Base-by-base conservation (phyloP, 2,797 vertebrate species). In the Morus bassanus region DNA sequence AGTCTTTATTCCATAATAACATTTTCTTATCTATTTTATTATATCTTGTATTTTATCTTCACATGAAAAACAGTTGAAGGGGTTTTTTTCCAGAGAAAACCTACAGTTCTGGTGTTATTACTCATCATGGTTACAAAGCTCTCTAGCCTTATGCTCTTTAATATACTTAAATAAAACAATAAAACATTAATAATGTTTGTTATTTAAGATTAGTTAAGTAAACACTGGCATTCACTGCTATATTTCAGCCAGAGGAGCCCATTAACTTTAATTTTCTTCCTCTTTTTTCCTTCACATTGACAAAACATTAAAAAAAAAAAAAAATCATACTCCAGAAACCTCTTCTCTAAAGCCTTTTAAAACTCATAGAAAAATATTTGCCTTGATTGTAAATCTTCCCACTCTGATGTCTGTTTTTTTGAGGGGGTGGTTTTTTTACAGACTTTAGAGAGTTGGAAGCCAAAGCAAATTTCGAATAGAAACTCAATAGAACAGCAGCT, bases 371-470 rank as follows among this genome's bases (percentile, higher is more conserved):
- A 81, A 92, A 92, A 46, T 46, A 28, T 7, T 19, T 25, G 3
- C 11, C 16, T 39, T 67, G 48, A 35, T 18, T 79, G 31, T 33
- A 83, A 80, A 78, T 82, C 14, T 2, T 85, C 5, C 18, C 12
- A 60, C 23, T 31, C 7, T 23, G 24, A 45, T 37, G 23, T 12
- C 11, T 7, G 5, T 1, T 50, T 59, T 83, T 86, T 48, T 18
- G 8, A n/a, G 18, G 3, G 7, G 1, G 0, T 2, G 2, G 1
- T 5, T 14, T 37, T 73, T 85, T 68, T 9, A 14, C 41, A n/a
- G 18, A 41, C 23, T 56, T 84, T 4, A 54, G 50, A 48, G 81
- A 53, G 8, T 6, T 76, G 24, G 61, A 68, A 72, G 27, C 18
- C 37, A 65, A 79, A 86, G 24, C 13, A 60, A 65, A 10, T 87